phyloP scores from a whole-genome alignment of 1,140 invertebrate genomes.

The Grapholita molesta region DNA sequence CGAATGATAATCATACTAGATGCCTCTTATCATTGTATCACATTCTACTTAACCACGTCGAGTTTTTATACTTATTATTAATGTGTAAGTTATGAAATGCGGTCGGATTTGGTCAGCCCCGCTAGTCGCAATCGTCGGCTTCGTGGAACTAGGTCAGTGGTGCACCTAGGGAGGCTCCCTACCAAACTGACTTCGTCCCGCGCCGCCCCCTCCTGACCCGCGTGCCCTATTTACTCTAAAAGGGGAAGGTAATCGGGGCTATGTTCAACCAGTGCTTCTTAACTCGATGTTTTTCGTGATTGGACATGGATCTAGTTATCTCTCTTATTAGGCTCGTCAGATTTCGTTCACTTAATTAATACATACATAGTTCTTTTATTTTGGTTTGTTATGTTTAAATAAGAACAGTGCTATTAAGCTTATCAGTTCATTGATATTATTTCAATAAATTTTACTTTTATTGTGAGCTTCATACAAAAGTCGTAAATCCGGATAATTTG shows the following conservation, averaged over 20 bases:
- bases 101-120: not conserved
- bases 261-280: not conserved
- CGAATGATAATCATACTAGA: not conserved
- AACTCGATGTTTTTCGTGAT: not conserved
- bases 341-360: no score
- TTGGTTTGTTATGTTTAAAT: no score
- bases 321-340: not conserved
- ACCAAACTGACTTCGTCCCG: slow-evolving; percentile 20
- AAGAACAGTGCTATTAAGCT: no score
- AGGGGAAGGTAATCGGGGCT: slow-evolving; percentile 34
- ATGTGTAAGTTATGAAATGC: not conserved
- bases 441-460: no score
- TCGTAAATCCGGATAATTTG: no score
- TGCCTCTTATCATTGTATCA: not conserved
- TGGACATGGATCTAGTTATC: not conserved
- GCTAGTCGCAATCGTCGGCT: not conserved
- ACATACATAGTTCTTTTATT: no score
- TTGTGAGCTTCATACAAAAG: no score
- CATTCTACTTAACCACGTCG: not conserved
- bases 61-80: not conserved
- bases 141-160: slow-evolving; percentile 62
- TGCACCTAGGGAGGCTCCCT: slow-evolving; percentile 53
- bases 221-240: slow-evolving; percentile 15
- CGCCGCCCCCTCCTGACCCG: slow-evolving; percentile 20
- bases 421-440: no score